Evolutionary conservation across 2,797 vertebrate genomes (phyloP).

Genomic region (Rhinogobio ventralis): DNA sequence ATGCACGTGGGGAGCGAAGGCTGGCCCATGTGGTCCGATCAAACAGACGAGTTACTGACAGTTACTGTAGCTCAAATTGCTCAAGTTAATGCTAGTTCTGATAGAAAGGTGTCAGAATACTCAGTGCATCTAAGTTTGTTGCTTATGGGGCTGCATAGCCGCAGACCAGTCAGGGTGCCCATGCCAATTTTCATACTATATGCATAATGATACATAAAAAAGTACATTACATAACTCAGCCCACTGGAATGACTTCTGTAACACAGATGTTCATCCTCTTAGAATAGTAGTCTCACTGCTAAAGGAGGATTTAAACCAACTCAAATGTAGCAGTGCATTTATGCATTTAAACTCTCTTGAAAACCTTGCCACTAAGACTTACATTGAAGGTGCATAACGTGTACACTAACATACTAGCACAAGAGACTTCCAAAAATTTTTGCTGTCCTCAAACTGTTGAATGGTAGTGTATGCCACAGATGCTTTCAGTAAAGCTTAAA

Average conservation of each 20-base stretch:
- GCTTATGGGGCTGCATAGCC: too few species aligned
- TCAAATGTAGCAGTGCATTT: not conserved
- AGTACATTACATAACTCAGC: not conserved
- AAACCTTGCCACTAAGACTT: not conserved
- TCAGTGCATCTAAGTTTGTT: too few species aligned
- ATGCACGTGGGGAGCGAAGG: too few species aligned
- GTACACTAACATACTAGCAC: not conserved
- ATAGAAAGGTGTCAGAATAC: too few species aligned
- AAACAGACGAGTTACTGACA: too few species aligned
- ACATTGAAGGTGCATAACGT: not conserved
- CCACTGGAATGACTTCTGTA: not conserved
- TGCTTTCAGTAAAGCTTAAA: not conserved
- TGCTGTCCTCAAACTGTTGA: not conserved
- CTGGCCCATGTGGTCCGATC: too few species aligned
- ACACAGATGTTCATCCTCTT: constrained; percentile 1
- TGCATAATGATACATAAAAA: not conserved
- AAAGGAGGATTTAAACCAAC: not conserved
- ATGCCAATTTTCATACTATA: not conserved
- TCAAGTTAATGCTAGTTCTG: too few species aligned
- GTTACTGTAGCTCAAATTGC: too few species aligned
- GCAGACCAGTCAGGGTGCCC: too few species aligned
- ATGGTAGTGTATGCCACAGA: not conserved
- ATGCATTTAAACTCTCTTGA: not conserved
- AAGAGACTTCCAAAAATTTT: not conserved
- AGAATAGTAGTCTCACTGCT: not conserved